phyloP scores from a whole-genome alignment of 2,888 invertebrate species.

The Andricus quercusramuli region DNA sequence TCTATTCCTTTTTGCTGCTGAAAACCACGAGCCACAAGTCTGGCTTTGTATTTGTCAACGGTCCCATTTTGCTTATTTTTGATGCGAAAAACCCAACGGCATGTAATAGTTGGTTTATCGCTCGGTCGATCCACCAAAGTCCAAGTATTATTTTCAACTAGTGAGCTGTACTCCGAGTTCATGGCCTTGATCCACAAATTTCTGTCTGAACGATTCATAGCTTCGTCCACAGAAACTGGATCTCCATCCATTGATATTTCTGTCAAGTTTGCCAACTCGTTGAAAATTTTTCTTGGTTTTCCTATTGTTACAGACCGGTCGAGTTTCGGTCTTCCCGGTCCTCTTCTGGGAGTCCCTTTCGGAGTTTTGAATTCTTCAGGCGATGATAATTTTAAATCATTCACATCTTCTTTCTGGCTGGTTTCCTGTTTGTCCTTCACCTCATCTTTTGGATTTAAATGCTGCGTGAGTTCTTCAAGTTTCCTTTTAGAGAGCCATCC shows the following conservation, averaged over 20 bases:
- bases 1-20: too few relatives aligned
- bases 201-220: constrained; percentile 1
- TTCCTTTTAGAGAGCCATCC: too few relatives aligned
- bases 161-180: constrained; percentile 50
- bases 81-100: too few relatives aligned
- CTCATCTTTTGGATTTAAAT: too few relatives aligned
- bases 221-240: constrained; percentile 26
- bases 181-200: constrained; percentile 46
- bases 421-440: not conserved
- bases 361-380: too few relatives aligned
- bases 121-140: not conserved
- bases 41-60: too few relatives aligned
- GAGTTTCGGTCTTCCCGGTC: not conserved
- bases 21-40: too few relatives aligned
- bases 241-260: too few relatives aligned
- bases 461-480: too few relatives aligned
- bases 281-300: constrained; percentile 3
- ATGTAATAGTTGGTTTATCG: too few relatives aligned
- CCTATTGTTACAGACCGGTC: not conserved
- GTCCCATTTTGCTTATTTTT: too few relatives aligned
- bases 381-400: not conserved
- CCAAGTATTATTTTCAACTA: constrained; percentile 56
- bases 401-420: constrained; percentile 34
- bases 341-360: not conserved
- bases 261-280: not conserved